Conservation (phyloP, 64 coral and sea anemone species). For the Porites lutea region DNA sequence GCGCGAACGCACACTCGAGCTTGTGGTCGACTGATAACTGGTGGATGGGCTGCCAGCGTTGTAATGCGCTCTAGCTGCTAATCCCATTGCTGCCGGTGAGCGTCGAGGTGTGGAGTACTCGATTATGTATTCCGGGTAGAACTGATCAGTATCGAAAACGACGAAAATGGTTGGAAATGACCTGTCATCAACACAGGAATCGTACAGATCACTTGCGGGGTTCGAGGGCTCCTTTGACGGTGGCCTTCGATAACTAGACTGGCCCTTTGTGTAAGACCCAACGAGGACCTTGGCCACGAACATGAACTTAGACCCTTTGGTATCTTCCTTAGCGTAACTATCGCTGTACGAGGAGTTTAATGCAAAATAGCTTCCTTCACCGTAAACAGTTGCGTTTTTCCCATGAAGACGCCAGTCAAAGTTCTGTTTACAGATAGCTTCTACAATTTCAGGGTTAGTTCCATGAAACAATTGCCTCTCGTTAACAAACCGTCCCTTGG, state of each 20-base stretch:
- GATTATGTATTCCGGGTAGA: slow-evolving; percentile 56
- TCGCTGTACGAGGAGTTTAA: slow-evolving; percentile 46
- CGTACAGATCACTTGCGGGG: slow-evolving; percentile 12
- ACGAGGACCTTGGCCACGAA: slow-evolving; percentile 57
- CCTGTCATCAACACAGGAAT: slow-evolving; percentile 37
- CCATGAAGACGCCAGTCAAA: slow-evolving; percentile 62
- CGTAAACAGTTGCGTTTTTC: slow-evolving; percentile 38
- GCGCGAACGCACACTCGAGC: background rate
- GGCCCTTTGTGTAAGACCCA: slow-evolving; percentile 23
- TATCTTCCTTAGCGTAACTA: background rate
- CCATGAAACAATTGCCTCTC: slow-evolving; percentile 59
- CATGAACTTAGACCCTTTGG: background rate
- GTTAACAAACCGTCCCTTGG: background rate
- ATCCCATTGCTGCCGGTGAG: too few species aligned
- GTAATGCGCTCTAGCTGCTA: too few species aligned
- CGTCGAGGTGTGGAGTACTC: background rate
- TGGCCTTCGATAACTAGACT: slow-evolving; percentile 20
- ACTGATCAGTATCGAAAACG: slow-evolving; percentile 54
- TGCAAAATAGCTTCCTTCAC: slow-evolving; percentile 57
- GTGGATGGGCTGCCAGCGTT: too few species aligned
- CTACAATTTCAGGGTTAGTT: slow-evolving; percentile 9
- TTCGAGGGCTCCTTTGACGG: background rate
- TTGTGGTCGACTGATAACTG: background rate
- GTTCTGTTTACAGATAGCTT: slow-evolving; percentile 65
- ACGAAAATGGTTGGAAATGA: slow-evolving; percentile 35